These are phyloP conservation scores for Campylomormyrus tamandua DNA, from an alignment of 2,113 vertebrate species.

Conservation along the genomic window DNA sequence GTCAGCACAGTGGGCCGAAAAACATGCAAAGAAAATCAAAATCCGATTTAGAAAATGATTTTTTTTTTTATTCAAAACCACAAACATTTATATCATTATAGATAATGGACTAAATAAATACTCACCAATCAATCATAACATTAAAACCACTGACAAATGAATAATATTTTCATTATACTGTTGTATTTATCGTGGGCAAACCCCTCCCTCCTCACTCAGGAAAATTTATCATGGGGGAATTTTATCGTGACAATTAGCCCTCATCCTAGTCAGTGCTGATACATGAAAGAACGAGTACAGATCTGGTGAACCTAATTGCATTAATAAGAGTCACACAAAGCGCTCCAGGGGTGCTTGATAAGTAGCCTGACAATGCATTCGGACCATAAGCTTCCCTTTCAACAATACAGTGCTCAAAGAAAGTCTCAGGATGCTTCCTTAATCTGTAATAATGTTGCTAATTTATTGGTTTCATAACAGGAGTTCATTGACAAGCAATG, in stretches of 20 bases:
- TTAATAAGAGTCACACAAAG: background rate
- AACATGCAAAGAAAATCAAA: background rate
- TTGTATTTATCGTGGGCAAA: background rate
- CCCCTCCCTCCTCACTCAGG: background rate
- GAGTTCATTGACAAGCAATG: too few relatives aligned
- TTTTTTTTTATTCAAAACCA: background rate
- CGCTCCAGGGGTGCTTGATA: background rate
- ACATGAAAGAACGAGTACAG: background rate
- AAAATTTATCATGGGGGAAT: background rate
- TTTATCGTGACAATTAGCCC: background rate
- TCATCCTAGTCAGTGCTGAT: background rate
- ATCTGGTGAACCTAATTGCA: background rate
- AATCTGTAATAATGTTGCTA: too few relatives aligned
- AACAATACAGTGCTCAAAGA: background rate
- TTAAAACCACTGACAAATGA: background rate
- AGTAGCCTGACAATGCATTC: background rate
- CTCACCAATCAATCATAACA: background rate
- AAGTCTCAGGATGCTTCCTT: too few relatives aligned
- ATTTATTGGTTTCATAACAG: too few relatives aligned
- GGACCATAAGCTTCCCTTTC: background rate
- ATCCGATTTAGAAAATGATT: background rate
- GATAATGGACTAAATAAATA: background rate
- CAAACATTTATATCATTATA: background rate
- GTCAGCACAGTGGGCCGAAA: background rate
- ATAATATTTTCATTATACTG: background rate